Base-by-base conservation (phyloP, 1,140 invertebrate species). In the Euglossa dilemma region DNA sequence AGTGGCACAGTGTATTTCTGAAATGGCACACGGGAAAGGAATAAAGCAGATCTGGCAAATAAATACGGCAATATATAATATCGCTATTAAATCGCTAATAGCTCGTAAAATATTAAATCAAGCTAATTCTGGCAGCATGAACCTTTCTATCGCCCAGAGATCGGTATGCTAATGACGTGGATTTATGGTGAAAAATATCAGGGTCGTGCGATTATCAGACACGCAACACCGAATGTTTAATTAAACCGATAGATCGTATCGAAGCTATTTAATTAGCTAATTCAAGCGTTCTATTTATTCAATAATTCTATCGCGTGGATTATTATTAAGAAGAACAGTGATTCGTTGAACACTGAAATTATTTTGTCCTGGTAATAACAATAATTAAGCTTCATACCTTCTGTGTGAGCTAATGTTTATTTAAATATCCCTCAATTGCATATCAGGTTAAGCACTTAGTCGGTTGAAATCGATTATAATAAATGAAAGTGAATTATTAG, bases 181-280 rank as follows among this genome's bases (percentile, higher is more conserved):
- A 70, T 70, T 70, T 70, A 2, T 63, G 61, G 12, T 47, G 0
- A 70, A 70, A 70, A 70, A 8, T 70, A 72, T 56, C 54, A 18
- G 20, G 20, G 23, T 43, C 36, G 20, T 72, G 23, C 23, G 11
- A 43, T 43, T 72, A 57, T 72, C 57, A 52, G 47, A 25, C 47
- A 50, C n/a, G 47, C 67, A 25, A n/a, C 69, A 18, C 16, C 6
- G 63, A 0, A 66, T 43, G 4, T 50, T 70, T 70, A 28, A 70
- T 52, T 70, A 64, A 16, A 16, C n/a, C 47, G 12, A 70, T 52
- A 47, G 9, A 52, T 52, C 28, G 28, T 70, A 70, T 70, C 69
- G 16, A 20, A 4, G 5, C 8, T 20, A 1, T 52, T 25, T 25
- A 70, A 70, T 28, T 28, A 11, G 9, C 23, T 45, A 23, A 8